Base-by-base conservation (phyloP, 2,113 vertebrate species). In the Crotalus tigris region DNA sequence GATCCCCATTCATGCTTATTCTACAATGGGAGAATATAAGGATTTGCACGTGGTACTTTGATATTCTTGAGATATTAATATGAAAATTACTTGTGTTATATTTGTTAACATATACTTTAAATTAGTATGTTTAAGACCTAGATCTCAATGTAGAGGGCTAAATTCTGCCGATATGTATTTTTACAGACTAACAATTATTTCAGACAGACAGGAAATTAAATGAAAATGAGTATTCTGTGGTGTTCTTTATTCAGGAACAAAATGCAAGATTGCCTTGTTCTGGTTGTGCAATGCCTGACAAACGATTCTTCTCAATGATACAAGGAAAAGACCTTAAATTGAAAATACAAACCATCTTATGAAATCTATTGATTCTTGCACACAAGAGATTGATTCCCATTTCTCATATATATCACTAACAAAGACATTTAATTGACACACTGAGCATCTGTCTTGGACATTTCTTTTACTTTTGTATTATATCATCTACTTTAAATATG, bases 371-470 rank as follows among this genome's bases (percentile, higher is more conserved):
- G 92, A 92, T 96, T 92, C 91, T 85, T 1, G 49, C 3, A 54
- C 85, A 91, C 92, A 89, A 92, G 92, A 26, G 2, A 0, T 29
- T 93, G 92, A 58, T 94, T 92, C 59, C 81, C 7, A 87, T 86
- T 91, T 94, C 89, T 69, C 91, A 85, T 61, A 90, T 69, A 23
- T 44, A 64, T 93, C 95, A 94, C 87, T 88, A 94, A 92, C 4
- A 91, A 94, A 96, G n/a, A 92, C 91, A 91, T 94, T 93, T 90
- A 17, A 61, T 92, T 94, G 88, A 54, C 69, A 54, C 86, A 92
- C 46, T 59, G 81, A 88, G 94, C 44, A 87, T 44, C 89, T 64
- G 69, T 69, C 54, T 85, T 85, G 17, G 57, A 75, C 5, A 87
- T 55, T 96, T 94, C 54, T 93, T 81, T 90, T 75, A 92, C 15